Base-by-base conservation (phyloP, 1,140 invertebrate genomes). In the Prorops nasuta region DNA sequence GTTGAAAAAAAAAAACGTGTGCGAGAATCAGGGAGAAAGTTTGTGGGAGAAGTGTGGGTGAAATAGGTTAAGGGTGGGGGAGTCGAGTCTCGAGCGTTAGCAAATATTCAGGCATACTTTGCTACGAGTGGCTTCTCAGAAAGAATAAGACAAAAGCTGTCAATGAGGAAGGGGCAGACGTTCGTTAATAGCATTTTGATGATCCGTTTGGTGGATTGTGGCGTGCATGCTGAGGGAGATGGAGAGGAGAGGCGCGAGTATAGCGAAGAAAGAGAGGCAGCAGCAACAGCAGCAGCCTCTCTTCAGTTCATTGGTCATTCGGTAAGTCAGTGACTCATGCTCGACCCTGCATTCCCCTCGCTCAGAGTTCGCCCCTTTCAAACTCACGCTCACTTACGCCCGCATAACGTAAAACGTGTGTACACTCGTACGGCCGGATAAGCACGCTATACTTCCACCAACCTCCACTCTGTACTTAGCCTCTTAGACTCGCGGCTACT, bases 301-400 rank as follows among this genome's bases (percentile, higher is more conserved):
- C 60, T 62, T 66, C 60, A 64, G 67, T 69, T 70, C 56, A 68
- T 67, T 67, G 70, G 70, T 72, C 68, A 69, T 69, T 72, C 62
- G 58, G 54, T 57, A 49, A 71, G 63, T 67, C 63, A 60, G 63
- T 74, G 66, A 74, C 56, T 72, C 70, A 72, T 53, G 51, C 54
- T 50, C 56, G 49, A 56, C 56, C 46, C 46, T 60, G 57, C 58
- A 70, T 68, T 71, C 64, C 57, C 65, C 63, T 58, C 57, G 44
- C 46, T 50, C 50, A 19, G 42, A 34, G 49, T 68, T 63, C 59
- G 57, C 66, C 50, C 63, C 59, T 58, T 67, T 66, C 56, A 39
- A 60, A 60, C 55, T 56, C 60, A 58, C 65, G 57, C 53, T 65
- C 62, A 59, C 62, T 67, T 65, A 70, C 67, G 61, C 68, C 66